Base-by-base conservation (phyloP, 2,113 vertebrate genomes). In the Taxidea taxus region DNA sequence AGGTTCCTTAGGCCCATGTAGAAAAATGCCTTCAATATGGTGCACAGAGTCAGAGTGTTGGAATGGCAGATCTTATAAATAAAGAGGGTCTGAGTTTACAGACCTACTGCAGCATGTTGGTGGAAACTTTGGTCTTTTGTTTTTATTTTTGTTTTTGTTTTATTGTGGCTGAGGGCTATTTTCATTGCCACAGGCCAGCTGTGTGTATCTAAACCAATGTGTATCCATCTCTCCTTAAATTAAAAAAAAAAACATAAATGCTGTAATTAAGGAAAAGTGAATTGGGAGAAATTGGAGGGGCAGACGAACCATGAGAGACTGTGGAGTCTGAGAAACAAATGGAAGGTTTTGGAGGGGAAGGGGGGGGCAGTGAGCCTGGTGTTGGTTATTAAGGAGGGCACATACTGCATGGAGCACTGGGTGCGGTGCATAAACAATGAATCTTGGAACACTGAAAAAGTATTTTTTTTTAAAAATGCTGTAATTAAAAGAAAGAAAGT, bases 401-500 rank as follows among this genome's bases (percentile, higher is more conserved):
- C 51, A 6, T 54, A 54, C 6, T 18, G 16, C 51, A 54, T 54
- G 51, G 51, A 54, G 51, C 51, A 54, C 51, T 54, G 51, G 16
- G 5, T 54, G 16, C 1, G 16, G 5, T 54, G 16, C 51, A 18
- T 54, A 18, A 54, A 54, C 51, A 54, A 54, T 54, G 51, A 54
- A 54, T 54, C 16, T 54, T 18, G 51, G 51, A 54, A 54, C 51
- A 54, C 51, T 54, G 51, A 54, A 54, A 18, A 54, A 18, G 18
- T 51, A 54, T 18, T 54, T 54, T 54, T 54, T 54, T 54, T n/a
- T n/a, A n/a, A n/a, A 54, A 85, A 75, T 60, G 25, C 64, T 60
- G 9, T 44, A 49, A 89, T 78, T 74, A 87, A 96, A 85, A 89
- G 86, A 95, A 92, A 98, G 97, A 81, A 75, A 75, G 7, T 18